Base-by-base conservation (phyloP, 2,797 vertebrate genomes). In the Notolabrus celidotus region DNA sequence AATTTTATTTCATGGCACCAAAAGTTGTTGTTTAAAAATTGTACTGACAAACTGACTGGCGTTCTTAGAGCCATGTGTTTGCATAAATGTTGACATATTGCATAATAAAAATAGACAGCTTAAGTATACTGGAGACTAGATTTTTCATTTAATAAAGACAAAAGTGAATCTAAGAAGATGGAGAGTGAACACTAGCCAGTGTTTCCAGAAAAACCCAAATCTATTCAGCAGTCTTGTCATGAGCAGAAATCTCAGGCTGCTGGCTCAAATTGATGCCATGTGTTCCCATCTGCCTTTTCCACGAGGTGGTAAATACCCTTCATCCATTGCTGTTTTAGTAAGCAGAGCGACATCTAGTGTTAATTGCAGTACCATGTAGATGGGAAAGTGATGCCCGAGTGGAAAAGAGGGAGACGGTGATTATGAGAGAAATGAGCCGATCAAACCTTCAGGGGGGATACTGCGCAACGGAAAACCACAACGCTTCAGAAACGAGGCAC, bases 231-330 rank as follows among this genome's bases (percentile, higher is more conserved):
- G 75, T 77, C 88, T 67, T 68, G 74, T 89, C 89, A 86, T 60
- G 70, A 61, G 74, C 80, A 55, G 45, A 71, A 74, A 79, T 90
- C 68, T 74, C 80, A 88, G 81, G 70, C 74, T 55, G 57, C 71
- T 65, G 69, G 57, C 68, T 84, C 39, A 86, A 91, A 94, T 90
- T 82, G 87, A 79, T 91, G 81, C 91, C 92, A 92, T 89, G 82
- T 93, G 91, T 85, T 83, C 66, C 69, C 61, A 61, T 77, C 81
- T 75, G 79, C 66, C 70, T 74, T 52, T 59, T 59, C 72, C 79
- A 60, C 73, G 55, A 74, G 71, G 73, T 51, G 62, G 75, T 62
- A 79, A 85, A 72, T 57, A 81, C 72, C 58, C 78, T 70, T 54
- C 50, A 74, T 51, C 33, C 42, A 54, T 16, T 47, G 67, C 58